Percentiles rank a stretch among this genome's conserved stretches.
Evolutionary conservation across 2,888 invertebrate genomes (phyloP).

Genomic region (Ophion ellenae): DNA sequence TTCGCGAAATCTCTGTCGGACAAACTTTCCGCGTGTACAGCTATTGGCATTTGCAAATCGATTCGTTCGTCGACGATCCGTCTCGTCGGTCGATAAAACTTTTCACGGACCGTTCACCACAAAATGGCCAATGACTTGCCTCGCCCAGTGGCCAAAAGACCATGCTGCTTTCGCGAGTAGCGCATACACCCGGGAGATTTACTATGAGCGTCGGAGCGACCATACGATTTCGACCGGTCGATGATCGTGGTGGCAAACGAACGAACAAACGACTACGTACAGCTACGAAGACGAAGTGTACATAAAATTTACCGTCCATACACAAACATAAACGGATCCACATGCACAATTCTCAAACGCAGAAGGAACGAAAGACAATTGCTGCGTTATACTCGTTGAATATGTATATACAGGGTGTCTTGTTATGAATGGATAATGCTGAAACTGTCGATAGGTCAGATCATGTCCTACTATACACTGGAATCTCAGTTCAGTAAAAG

Average conservation of each 20-base stretch:
- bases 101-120: conserved; percentile 1
- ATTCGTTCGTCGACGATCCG: neutral
- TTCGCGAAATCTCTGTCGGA: neutral
- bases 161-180: neutral
- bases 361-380: conserved; percentile 56
- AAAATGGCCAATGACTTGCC: conserved; percentile 9
- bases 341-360: neutral
- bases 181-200: conserved; percentile 42
- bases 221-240: conserved; percentile 52
- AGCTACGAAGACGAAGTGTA: conserved; percentile 64
- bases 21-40: neutral
- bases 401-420: neutral
- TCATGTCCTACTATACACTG: too few species aligned
- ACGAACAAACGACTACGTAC: conserved; percentile 64
- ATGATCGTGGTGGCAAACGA: conserved; percentile 63
- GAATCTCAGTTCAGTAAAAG: too few species aligned
- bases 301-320: conserved; percentile 59
- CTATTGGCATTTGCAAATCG: conserved; percentile 13
- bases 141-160: conserved; percentile 7
- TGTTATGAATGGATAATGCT: too few species aligned
- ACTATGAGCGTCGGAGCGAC: conserved; percentile 39
- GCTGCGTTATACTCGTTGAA: conserved; percentile 38
- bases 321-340: conserved; percentile 17
- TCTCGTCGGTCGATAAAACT: neutral
- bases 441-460: too few species aligned